Base-by-base conservation (phyloP, 2,113 vertebrate species). In the Spizaetus ornatus region DNA sequence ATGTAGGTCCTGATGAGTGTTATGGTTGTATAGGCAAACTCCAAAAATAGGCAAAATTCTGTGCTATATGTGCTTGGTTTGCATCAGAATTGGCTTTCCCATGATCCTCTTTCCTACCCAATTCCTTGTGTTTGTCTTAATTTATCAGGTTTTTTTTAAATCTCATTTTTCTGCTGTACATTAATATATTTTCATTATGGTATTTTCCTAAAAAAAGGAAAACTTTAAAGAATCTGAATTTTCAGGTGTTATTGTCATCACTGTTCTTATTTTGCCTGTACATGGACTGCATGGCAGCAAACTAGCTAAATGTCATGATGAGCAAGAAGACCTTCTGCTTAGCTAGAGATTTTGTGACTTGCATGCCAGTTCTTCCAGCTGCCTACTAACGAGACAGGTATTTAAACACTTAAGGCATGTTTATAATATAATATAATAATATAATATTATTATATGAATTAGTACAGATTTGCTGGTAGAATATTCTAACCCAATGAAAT, bases 331-430 rank as follows among this genome's bases (percentile, higher is more conserved):
- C 31, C 34, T 76, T 81, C 47, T 43, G 27, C 31, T 74, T 70
- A 82, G 10, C 43, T 31, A 32, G 72, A 81, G 48, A 47, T 67
- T 93, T 93, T 82, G 13, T 74, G n/a, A 34, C 10, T 63, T 9
- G 20, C 36, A 77, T 89, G 72, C 55, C 52, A 77, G 53, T 66
- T 91, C 82, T 97, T 56, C 90, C 94, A 94, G 83, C 77, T 96
- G 80, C 81, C 72, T 97, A 80, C 63, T 93, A 90, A 95, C 5
- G 31, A 91, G 80, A 48, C 15, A 70, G n/a, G 25, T 63, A 70
- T 83, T 81, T 66, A 83, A 80, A 87, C 13, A 65, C 11, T 16
- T 10, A 66, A 40, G 38, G 9, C 48, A 13, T 48, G 48, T 48
- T 48, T 48, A 23, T 48, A 48, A 48, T 48, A 48, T 48, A 23